Evolutionary conservation across 2,888 invertebrate species (phyloP), one percentile per base, ranked within the genome.

Genomic region (Dysmachus trigonus): DNA sequence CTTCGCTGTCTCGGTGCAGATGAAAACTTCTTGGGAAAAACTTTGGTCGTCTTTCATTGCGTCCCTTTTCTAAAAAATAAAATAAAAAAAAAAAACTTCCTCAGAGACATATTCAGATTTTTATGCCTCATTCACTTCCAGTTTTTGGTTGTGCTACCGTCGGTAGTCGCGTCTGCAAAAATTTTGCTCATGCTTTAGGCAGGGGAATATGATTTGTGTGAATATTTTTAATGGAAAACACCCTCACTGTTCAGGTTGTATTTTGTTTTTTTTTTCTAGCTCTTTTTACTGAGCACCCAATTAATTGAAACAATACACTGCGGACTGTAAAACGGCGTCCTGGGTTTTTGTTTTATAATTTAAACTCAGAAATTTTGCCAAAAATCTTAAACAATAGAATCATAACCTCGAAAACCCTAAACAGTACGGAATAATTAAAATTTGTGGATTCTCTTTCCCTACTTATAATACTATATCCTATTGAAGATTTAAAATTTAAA

Each of bases 101-200:
- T 62, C 38, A 18, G 82, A 82, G 71, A 82, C 62, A 62, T 82
- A 82, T 82, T 82, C 82, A 62, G 30, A 41, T 51, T 81, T 81
- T 51, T 51, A 27, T 51, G 47, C 51, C 33, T 15, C 51, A 81
- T 81, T 51, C 81, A 81, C 51, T n/a, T 13, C 81, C 81, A 76
- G 27, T 31, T 47, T 33, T 47, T 33, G 18, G 31, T 8, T 4
- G 13, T 27, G 35, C 62, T n/a, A 62, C 22, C 71, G 62, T 71
- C 82, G 35, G 33, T n/a, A n/a, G n/a, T n/a, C n/a, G n/a, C n/a
- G n/a, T n/a, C n/a, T n/a, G n/a, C 82, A 71, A 53, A 62, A 53
- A 62, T 82, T 62, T 53, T 35, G 18, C 35, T 33, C 8, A n/a
- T 38, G 22, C 47, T 41, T 41, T 41, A 27, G 41, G 77, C n/a